Base-by-base conservation (phyloP, 2,113 vertebrate genomes). In the Grammomys dolichurus region DNA sequence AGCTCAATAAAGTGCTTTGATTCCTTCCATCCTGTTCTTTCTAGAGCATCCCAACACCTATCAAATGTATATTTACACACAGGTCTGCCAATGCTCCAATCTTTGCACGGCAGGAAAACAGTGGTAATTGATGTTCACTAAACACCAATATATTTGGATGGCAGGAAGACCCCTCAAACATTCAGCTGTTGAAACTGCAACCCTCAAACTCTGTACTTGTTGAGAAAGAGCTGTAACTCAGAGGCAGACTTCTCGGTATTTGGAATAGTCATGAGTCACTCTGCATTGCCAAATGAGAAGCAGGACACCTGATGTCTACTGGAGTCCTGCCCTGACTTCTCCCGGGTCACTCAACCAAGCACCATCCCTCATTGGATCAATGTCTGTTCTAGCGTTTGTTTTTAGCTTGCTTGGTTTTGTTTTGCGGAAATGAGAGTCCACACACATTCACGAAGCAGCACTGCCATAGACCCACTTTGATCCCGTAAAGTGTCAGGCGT, bases 381-480 rank as follows among this genome's bases (percentile, higher is more conserved):
- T 48, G 60, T 46, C 80, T 86, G 43, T 33, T 3, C 85, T 67
- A 22, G 20, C 7, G 0, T 87, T 46, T 54, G 77, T 89, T 67
- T 84, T 84, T 58, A 24, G 80, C 26, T 86, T 76, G 90, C 78
- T 85, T 76, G 58, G 84, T 67, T 67, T 70, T 28, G 26, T 20
- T 93, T 67, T 63, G 75, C 82, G 12, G 54, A 96, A 90, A 94
- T 7, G 24, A 67, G 69, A 46, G 76, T 87, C 92, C 77, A 87
- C 93, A 87, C 7, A 54, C 82, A 36, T 80, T 95, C 89, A 82
- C 54, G 78, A 96, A 95, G 89, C 96, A 72, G 91, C 89, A 22
- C 63, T 72, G 60, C 81, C 33, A 0, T 5, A 84, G 95, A 89
- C 95, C 93, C 95, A 95, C 94, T 94, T 91, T 98, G 98, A 98